phyloP scores from a whole-genome alignment of 1,140 invertebrate species.

The Zaprionus ornatus region DNA sequence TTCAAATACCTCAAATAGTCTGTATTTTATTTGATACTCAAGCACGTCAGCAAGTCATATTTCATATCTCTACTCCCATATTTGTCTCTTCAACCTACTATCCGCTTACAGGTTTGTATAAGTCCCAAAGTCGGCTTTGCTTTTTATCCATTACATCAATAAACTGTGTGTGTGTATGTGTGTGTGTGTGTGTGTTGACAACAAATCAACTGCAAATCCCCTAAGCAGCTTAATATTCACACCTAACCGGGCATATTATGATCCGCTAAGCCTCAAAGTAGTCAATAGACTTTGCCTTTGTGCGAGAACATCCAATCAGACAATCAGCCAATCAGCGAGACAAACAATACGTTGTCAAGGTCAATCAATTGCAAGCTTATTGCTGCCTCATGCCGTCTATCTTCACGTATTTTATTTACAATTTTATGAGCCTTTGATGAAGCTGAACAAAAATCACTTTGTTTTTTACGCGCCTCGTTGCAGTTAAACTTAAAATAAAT shows the following conservation, averaged over 20 bases:
- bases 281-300: slow-evolving; percentile 11
- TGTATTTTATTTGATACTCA: neutral
- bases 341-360: slow-evolving; percentile 14
- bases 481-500: slow-evolving; percentile 54
- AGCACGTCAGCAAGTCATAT: neutral
- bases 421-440: slow-evolving; percentile 41
- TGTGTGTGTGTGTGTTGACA: too few relatives aligned
- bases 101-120: neutral
- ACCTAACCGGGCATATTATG: slow-evolving; percentile 29
- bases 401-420: slow-evolving; percentile 41
- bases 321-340: neutral
- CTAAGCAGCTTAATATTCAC: slow-evolving; percentile 48
- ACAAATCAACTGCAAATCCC: slow-evolving; percentile 28
- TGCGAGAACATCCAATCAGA: neutral
- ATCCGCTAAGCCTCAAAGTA: slow-evolving; percentile 30
- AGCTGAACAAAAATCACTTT: slow-evolving; percentile 16
- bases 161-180: too few relatives aligned
- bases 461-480: slow-evolving; percentile 38
- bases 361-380: slow-evolving; percentile 31
- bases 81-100: neutral
- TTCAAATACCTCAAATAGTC: neutral
- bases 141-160: slow-evolving; percentile 8
- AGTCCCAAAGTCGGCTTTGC: neutral
- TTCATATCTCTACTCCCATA: neutral
- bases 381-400: neutral